Evolutionary conservation across 2,888 invertebrate species (phyloP).

Genomic region (Thereva nobilitata): DNA sequence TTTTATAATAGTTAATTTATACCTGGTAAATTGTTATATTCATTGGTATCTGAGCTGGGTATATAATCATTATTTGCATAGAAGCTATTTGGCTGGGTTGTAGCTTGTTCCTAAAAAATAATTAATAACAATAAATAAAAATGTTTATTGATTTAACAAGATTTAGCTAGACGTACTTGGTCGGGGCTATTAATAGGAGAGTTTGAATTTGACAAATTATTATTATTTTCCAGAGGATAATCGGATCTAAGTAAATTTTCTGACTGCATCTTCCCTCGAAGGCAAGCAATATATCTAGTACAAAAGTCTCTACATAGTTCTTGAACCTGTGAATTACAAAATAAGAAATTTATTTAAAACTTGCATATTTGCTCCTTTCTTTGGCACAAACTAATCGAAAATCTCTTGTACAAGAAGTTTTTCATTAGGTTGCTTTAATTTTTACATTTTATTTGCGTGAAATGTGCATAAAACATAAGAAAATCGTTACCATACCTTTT

Average conservation of each 20-base stretch:
- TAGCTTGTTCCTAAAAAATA: conserved; percentile 38
- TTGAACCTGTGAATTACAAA: conserved; percentile 64
- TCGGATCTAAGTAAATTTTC: conserved; percentile 82
- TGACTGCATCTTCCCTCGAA: conserved; percentile 89
- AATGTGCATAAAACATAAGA: neutral
- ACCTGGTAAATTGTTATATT: conserved; percentile 43
- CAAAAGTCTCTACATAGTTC: conserved; percentile 95
- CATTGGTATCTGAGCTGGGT: conserved; percentile 40
- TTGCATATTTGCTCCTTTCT: no score
- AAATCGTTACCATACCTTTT: conserved; percentile 62
- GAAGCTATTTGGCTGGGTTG: conserved; percentile 41
- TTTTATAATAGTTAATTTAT: neutral
- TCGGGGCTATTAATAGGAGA: conserved; percentile 53
- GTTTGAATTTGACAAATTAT: conserved; percentile 60
- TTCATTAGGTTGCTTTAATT: no score
- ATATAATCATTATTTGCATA: conserved; percentile 43
- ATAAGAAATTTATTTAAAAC: neutral
- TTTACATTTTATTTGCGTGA: no score
- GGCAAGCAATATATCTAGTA: conserved; percentile 86
- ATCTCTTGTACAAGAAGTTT: neutral
- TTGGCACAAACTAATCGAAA: neutral
- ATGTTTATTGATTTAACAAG: neutral
- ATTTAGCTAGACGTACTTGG: conserved; percentile 21
- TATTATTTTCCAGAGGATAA: conserved; percentile 62
- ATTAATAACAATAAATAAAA: neutral